These are phyloP conservation scores for Scleropages formosus DNA, from an alignment of 2,797 vertebrate genomes.

Conservation along the genomic window DNA sequence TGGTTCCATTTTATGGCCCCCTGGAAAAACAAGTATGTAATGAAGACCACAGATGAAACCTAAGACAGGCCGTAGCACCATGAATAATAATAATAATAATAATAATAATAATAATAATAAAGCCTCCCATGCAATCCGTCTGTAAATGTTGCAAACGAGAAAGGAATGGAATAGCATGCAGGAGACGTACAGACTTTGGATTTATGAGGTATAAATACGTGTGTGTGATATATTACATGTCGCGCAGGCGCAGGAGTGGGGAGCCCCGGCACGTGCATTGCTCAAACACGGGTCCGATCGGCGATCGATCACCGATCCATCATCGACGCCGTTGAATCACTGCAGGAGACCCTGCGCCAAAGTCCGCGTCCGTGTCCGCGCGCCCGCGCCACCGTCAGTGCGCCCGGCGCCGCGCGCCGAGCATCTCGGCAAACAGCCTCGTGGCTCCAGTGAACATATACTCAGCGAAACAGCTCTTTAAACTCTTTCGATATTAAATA, in stretches of 20 bases:
- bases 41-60: not conserved
- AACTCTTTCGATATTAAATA: not conserved
- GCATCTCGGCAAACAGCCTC: not conserved
- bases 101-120: not conserved
- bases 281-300: not conserved
- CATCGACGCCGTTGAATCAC: conserved; percentile 9
- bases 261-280: conserved; percentile 3
- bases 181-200: not conserved
- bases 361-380: conserved; percentile 14
- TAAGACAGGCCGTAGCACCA: conserved; percentile 2
- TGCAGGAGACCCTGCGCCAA: not conserved
- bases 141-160: not conserved
- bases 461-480: not conserved
- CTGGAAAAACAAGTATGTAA: conserved; percentile 46
- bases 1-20: conserved; percentile 64
- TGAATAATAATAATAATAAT: conserved; percentile 3
- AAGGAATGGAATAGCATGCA: not conserved
- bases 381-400: not conserved
- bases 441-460: not conserved
- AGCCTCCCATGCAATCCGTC: conserved; percentile 20
- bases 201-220: not conserved
- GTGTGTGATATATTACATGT: not conserved
- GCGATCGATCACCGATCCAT: not conserved
- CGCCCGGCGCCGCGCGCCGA: not conserved
- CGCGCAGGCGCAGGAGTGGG: conserved; percentile 18